Conservation (phyloP, 1,140 invertebrate species). For the Theocolax elegans region DNA sequence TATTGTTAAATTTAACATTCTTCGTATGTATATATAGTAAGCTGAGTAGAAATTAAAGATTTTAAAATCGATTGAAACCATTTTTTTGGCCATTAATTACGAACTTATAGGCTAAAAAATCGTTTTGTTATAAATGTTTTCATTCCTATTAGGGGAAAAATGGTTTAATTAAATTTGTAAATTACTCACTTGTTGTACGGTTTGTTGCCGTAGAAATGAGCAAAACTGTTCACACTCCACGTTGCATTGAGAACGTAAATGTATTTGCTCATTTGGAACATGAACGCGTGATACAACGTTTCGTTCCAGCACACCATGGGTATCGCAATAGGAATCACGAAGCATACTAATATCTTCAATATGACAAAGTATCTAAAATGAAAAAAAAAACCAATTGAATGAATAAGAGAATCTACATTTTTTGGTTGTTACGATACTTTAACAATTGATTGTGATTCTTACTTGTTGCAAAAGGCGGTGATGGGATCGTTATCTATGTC, state of each 20-base stretch:
- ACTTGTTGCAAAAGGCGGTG: constrained; percentile 78
- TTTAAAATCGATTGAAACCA: too few species aligned
- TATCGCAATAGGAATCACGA: constrained; percentile 79
- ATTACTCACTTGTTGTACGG: constrained; percentile 78
- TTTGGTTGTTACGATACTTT: too few species aligned
- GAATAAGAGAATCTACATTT: too few species aligned
- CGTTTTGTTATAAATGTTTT: too few species aligned
- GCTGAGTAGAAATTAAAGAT: not conserved
- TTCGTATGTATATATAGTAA: too few species aligned
- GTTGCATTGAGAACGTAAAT: constrained; percentile 75
- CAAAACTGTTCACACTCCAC: constrained; percentile 82
- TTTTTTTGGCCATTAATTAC: too few species aligned
- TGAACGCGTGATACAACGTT: constrained; percentile 65
- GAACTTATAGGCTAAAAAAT: too few species aligned
- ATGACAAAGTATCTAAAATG: constrained; percentile 74
- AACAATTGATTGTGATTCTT: constrained; percentile 49
- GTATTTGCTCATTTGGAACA: constrained; percentile 72
- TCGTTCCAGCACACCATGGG: constrained; percentile 76
- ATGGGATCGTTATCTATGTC: constrained; percentile 83
- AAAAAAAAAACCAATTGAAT: not conserved
- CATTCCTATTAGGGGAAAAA: too few species aligned
- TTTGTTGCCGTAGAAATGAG: constrained; percentile 77
- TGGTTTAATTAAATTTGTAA: too few species aligned
- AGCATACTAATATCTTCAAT: constrained; percentile 76
- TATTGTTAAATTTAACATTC: too few species aligned